These are phyloP conservation scores for Anabas testudineus DNA, from an alignment of 2,797 vertebrate species.

Conservation along the genomic window DNA sequence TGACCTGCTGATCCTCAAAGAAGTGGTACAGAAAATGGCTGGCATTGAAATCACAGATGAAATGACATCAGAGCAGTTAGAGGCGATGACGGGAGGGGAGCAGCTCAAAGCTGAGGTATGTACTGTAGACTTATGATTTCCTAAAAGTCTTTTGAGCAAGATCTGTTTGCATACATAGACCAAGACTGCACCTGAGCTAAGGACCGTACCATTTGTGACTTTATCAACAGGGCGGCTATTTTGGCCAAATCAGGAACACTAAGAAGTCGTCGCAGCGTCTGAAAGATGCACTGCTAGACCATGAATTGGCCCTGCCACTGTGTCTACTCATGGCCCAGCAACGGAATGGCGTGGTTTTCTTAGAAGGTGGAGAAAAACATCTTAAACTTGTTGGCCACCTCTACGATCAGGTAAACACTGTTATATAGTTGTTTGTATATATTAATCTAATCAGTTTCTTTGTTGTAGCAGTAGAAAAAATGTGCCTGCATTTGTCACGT, in stretches of 20 bases:
- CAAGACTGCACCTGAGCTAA: neutral
- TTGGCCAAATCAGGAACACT: constrained; percentile 98
- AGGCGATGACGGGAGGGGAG: constrained; percentile 99
- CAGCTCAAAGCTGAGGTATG: constrained; percentile 97
- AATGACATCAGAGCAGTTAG: constrained; percentile 97
- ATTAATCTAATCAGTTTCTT: neutral
- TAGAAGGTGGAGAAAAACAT: constrained; percentile 97
- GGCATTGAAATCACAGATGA: constrained; percentile 99
- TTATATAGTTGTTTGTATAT: neutral
- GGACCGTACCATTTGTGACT: neutral
- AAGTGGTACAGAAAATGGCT: constrained; percentile 99
- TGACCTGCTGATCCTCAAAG: constrained; percentile 98
- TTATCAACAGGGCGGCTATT: constrained; percentile 92
- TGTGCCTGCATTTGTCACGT: neutral
- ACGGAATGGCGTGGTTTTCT: constrained; percentile 96
- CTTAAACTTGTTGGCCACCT: constrained; percentile 98
- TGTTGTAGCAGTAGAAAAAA: neutral
- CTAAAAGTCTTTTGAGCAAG: neutral
- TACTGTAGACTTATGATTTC: neutral
- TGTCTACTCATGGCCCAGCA: constrained; percentile 99
- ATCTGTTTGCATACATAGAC: neutral
- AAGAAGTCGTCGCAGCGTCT: constrained; percentile 98
- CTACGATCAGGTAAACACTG: constrained; percentile 91
- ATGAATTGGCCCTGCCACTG: constrained; percentile 95
- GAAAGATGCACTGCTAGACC: constrained; percentile 95